A percentile compares a stretch with the other conserved stretches of the same genome.
phyloP scores from a whole-genome alignment of 2,888 invertebrate genomes.

The Drosophila recens region DNA sequence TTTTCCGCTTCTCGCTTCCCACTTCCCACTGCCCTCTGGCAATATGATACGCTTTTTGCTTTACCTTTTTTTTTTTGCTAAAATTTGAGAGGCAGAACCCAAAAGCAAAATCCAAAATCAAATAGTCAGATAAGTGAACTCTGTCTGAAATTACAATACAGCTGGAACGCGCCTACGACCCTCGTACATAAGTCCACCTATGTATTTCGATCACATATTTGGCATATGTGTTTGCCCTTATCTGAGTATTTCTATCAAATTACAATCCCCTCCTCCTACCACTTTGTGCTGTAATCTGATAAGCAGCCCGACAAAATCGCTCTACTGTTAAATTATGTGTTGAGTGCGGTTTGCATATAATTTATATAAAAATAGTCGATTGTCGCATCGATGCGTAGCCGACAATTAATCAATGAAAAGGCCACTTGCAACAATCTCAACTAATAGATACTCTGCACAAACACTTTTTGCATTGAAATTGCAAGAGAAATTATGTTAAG shows the following conservation, averaged over 20 bases:
- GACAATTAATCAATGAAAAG: constrained; percentile 64
- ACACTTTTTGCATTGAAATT: background rate
- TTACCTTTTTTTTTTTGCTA: constrained; percentile 32
- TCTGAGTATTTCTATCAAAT: constrained; percentile 70
- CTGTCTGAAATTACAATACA: constrained; percentile 43
- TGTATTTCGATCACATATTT: constrained; percentile 41
- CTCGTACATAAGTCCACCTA: background rate
- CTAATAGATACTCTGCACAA: constrained; percentile 1
- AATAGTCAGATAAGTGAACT: constrained; percentile 58
- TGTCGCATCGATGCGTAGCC: constrained; percentile 66
- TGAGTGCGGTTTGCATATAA: constrained; percentile 44
- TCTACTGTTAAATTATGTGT: constrained; percentile 76
- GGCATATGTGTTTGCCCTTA: constrained; percentile 57
- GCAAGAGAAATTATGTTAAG: background rate
- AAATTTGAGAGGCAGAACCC: constrained; percentile 45
- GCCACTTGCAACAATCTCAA: background rate
- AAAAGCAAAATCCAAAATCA: constrained; percentile 56
- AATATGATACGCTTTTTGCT: constrained; percentile 55
- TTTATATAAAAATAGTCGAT: constrained; percentile 52
- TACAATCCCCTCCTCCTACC: constrained; percentile 38
- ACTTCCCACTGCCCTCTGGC: constrained; percentile 19
- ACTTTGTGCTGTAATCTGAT: constrained; percentile 62
- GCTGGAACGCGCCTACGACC: constrained; percentile 52
- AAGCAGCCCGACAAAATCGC: constrained; percentile 68
- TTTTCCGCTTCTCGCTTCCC: background rate